Evolutionary conservation across 2,888 invertebrate species (phyloP), one percentile per base, ranked within the genome.

Genomic region (Neoitamus cyanurus): DNA sequence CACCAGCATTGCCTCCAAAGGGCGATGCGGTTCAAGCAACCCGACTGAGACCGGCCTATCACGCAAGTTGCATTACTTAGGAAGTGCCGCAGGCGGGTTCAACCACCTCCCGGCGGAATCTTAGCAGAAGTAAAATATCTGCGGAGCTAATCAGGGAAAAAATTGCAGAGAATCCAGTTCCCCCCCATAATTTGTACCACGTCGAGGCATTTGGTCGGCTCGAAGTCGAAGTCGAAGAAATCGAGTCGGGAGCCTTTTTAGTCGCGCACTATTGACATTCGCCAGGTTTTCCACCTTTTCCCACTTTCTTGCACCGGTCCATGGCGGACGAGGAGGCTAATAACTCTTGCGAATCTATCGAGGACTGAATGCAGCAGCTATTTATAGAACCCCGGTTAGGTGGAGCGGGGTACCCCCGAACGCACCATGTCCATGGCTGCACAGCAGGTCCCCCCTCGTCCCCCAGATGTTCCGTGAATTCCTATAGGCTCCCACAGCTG

Each of bases 191-290:
- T 73, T 73, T 36, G 37, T 36, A 73, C 73, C 20, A n/a, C 42
- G 42, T n/a, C 20, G 58, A 58, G 7, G n/a, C n/a, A n/a, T n/a
- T n/a, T n/a, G 3, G 7, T 58, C 15, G 25, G 3, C 37, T 1
- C 3, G 2, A 7, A 37, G 2, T 7, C 37, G 37, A 37, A 58
- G 9, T 58, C 58, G 9, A 58, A 58, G 58, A 25, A 25, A 58
- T 58, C 15, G 58, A 73, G 73, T 36, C 34, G n/a, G 36, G 25
- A 34, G n/a, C 20, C 20, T 37, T 20, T 75, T 20, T 75, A 42
- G 28, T 20, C 25, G 42, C 75, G n/a, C 25, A 46, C 25, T 75
- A 75, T 75, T 75, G 75, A 75, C 75, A 75, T 75, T 75, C 42
- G 15, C 73, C 15, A 58, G 58, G 58, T 20, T 48, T 25, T 15